Base-by-base conservation (phyloP, 2,888 invertebrate species). In the Leuctra nigra region DNA sequence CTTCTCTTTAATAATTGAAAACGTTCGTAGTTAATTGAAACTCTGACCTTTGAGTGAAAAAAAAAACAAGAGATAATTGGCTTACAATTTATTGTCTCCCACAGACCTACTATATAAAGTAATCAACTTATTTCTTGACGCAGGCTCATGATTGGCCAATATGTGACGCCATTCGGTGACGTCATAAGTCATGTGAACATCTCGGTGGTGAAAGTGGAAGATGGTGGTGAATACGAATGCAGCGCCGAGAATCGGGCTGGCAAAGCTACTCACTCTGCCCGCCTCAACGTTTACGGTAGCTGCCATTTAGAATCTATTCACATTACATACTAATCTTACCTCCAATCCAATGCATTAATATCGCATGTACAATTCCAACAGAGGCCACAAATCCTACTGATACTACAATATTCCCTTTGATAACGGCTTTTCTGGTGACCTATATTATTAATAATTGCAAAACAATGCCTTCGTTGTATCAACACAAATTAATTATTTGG, bases 201-300 rank as follows among this genome's bases (percentile, higher is more conserved):
- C 60, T 70, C 73, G 47, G 68, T 69, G 56, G 73, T 74, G 47
- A 71, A 71, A 63, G 67, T 73, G 35, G 72, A 76, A 63, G 78
- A 79, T 64, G 78, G 78, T 44, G 80, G 80, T 7, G 73, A 75
- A 62, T 79, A 78, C 68, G 70, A 72, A 59, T 80, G 80, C 65
- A 69, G 70, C 13, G 78, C 77, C 24, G 70, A 68, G 61, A 79
- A 77, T 67, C 66, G 72, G 25, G 76, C 76, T 1, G 79, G 79
- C 9, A 67, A 67, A 46, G 70, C 72, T 3, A 66, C 66, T 16
- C 77, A 80, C 65, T 69, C 73, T 16, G 76, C 75, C 1, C 67
- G 74, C 56, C 70, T 81, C 60, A 77, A 78, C 67, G 75, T 81
- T 59, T 78, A 78, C 65, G 81, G 83, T 81, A 67, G 68, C 69